These are phyloP conservation scores for Cosmia trapezina DNA, from an alignment of 2,888 invertebrate genomes.

Conservation along the genomic window DNA sequence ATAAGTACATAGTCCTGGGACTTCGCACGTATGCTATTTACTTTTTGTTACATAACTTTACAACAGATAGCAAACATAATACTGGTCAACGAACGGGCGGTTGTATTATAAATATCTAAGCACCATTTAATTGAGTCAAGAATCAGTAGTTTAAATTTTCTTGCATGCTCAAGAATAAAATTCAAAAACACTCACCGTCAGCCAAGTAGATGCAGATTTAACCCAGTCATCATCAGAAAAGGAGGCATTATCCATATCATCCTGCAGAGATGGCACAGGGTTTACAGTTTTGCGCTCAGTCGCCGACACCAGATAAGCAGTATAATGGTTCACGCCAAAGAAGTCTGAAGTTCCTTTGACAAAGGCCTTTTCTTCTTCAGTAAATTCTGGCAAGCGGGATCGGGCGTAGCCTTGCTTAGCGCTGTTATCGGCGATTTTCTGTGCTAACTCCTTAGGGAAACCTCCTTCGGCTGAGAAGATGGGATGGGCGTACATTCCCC, in stretches of 20 bases:
- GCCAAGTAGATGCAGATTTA: constrained; percentile 74
- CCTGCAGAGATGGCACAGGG: constrained; percentile 70
- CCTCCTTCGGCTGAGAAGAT: constrained; percentile 88
- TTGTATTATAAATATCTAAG: neutral
- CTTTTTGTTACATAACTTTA: neutral
- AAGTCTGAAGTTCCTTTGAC: constrained; percentile 78
- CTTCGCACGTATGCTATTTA: neutral
- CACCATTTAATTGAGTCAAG: neutral
- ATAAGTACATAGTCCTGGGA: neutral
- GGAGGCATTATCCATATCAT: constrained; percentile 68
- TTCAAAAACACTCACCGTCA: constrained; percentile 66
- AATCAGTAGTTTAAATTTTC: neutral
- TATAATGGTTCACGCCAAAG: constrained; percentile 92
- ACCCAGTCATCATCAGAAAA: constrained; percentile 71
- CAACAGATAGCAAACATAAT: neutral
- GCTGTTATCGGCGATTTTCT: constrained; percentile 83
- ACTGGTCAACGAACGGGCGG: neutral
- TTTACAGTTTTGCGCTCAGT: constrained; percentile 58
- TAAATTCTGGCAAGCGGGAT: constrained; percentile 84
- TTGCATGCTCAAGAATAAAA: neutral
- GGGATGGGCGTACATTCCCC: constrained; percentile 86
- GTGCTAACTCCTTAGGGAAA: constrained; percentile 86
- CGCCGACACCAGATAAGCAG: constrained; percentile 77
- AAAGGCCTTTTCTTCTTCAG: constrained; percentile 76
- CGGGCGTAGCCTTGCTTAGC: constrained; percentile 79